phyloP scores from a whole-genome alignment of 2,113 vertebrate genomes.

The Gambusia holbrooki region DNA sequence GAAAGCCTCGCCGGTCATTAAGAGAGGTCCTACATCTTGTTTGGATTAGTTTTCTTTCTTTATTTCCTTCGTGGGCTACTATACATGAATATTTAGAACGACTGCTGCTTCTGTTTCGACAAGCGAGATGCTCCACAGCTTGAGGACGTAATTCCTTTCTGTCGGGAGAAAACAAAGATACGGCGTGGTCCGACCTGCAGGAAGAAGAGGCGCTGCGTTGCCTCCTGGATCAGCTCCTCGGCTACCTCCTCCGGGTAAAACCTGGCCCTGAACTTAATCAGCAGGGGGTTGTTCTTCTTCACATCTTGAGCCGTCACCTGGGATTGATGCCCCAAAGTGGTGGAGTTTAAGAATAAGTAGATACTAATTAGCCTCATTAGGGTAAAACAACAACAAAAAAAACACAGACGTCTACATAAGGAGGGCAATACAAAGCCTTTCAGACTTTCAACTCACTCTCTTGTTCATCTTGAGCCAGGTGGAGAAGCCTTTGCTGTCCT shows the following conservation, averaged over 20 bases:
- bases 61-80: background rate
- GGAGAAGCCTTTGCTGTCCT: slow-evolving; percentile 94
- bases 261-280: slow-evolving; percentile 96
- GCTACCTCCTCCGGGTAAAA: slow-evolving; percentile 96
- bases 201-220: slow-evolving; percentile 95
- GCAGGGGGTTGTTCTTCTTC: slow-evolving; percentile 90
- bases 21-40: slow-evolving; percentile 26
- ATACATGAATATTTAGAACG: background rate
- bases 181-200: slow-evolving; percentile 80
- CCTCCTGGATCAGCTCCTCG: slow-evolving; percentile 96
- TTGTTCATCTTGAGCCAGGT: slow-evolving; percentile 98
- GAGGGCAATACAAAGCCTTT: background rate
- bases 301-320: slow-evolving; percentile 95
- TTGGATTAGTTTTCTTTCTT: slow-evolving; percentile 29
- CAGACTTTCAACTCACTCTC: slow-evolving; percentile 81
- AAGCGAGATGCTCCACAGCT: background rate
- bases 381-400: background rate
- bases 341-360: slow-evolving; percentile 11
- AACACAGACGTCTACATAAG: background rate
- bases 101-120: background rate
- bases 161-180: background rate
- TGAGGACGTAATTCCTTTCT: background rate
- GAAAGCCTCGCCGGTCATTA: slow-evolving; percentile 33
- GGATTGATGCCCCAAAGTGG: slow-evolving; percentile 18
- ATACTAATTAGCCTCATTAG: slow-evolving; percentile 39